These are phyloP conservation scores for Seira musarum DNA, from an alignment of 2,888 invertebrate species.

Conservation along the genomic window DNA sequence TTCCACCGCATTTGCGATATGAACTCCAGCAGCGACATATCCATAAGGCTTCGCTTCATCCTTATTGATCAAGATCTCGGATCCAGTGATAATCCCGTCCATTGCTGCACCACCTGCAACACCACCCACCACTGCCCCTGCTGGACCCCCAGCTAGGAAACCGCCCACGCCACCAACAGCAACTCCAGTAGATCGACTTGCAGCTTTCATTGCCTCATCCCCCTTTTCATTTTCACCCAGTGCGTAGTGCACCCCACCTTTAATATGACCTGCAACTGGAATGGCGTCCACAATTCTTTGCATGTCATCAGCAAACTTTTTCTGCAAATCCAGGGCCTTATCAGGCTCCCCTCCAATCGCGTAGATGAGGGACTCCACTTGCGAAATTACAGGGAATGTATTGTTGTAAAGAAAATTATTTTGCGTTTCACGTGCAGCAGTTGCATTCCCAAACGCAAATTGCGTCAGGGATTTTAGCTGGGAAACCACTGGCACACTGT, in stretches of 20 bases:
- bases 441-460: constrained; percentile 62
- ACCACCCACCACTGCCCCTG: constrained; percentile 67
- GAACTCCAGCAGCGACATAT: constrained; percentile 60
- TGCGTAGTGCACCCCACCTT: constrained; percentile 65
- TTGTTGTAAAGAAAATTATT: constrained; percentile 67
- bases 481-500: constrained; percentile 66
- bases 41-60: constrained; percentile 62
- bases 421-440: constrained; percentile 64
- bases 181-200: constrained; percentile 65
- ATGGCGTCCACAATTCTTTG: constrained; percentile 58
- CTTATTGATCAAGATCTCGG: constrained; percentile 64
- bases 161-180: constrained; percentile 66
- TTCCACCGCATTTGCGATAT: constrained; percentile 59
- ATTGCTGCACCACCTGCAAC: constrained; percentile 67
- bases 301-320: constrained; percentile 67
- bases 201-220: constrained; percentile 68
- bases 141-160: constrained; percentile 62
- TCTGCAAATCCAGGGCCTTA: constrained; percentile 62
- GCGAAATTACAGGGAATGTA: constrained; percentile 67
- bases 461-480: constrained; percentile 65
- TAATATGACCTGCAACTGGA: constrained; percentile 68
- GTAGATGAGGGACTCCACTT: constrained; percentile 64
- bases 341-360: constrained; percentile 66
- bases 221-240: constrained; percentile 64
- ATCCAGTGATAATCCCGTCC: constrained; percentile 67